phyloP scores from a whole-genome alignment of 2,113 vertebrate species.

The Myotis lucifugus region DNA sequence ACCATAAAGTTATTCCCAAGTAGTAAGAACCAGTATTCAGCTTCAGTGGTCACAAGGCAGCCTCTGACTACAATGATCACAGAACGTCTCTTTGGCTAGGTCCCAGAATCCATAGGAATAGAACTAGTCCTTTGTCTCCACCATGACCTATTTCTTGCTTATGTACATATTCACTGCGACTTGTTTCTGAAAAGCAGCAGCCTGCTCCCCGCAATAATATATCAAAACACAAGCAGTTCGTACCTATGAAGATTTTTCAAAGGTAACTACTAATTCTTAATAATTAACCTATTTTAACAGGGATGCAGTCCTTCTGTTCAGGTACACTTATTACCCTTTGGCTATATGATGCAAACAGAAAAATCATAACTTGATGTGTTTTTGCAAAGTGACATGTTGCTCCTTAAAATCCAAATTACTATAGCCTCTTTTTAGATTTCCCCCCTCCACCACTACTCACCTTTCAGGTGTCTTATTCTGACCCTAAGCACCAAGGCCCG shows the following conservation, averaged over 20 bases:
- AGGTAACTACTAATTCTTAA: background rate
- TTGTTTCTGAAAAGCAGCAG: background rate
- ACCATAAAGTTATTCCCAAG: background rate
- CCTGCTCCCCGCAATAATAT: background rate
- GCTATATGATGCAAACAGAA: background rate
- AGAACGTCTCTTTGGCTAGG: background rate
- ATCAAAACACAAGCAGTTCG: background rate
- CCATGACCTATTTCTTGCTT: background rate
- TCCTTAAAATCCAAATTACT: background rate
- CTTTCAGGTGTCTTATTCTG: background rate
- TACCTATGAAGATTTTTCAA: background rate
- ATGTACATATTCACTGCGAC: background rate
- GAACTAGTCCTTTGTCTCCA: background rate
- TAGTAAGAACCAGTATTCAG: background rate
- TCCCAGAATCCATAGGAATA: background rate
- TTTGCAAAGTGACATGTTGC: background rate
- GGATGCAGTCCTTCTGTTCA: background rate
- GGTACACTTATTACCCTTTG: background rate
- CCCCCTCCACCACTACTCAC: background rate
- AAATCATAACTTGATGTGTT: background rate
- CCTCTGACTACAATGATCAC: background rate
- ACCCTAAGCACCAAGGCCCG: background rate
- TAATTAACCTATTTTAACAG: background rate
- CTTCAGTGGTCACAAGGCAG: background rate
- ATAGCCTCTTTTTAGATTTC: background rate